Percentiles rank a stretch among this genome's conserved stretches.
These are phyloP conservation scores for Calephelis perditalis DNA, from an alignment of 2,888 invertebrate species.

Conservation along the genomic window DNA sequence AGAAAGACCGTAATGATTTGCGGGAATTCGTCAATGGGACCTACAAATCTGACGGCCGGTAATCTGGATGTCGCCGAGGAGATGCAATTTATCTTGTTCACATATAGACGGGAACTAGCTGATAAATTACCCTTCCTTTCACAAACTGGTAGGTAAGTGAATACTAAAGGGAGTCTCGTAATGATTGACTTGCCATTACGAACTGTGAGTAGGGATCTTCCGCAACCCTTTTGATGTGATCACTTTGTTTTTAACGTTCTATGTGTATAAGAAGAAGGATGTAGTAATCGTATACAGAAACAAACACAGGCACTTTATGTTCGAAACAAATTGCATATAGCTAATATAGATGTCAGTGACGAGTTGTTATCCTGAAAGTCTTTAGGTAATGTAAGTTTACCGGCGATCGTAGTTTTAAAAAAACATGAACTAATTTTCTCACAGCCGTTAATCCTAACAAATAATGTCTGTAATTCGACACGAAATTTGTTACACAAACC, in stretches of 20 bases:
- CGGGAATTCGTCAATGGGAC: neutral
- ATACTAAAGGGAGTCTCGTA: too few relatives aligned
- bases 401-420: neutral
- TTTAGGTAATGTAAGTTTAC: neutral
- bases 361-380: neutral
- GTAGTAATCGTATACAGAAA: neutral
- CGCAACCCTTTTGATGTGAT: neutral
- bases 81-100: too few relatives aligned
- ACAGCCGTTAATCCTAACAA: slow-evolving; percentile 31
- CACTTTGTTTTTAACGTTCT: neutral
- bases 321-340: neutral
- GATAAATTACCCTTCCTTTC: slow-evolving; percentile 39
- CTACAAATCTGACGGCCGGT: neutral
- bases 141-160: slow-evolving; percentile 31
- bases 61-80: neutral
- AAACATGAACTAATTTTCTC: slow-evolving; percentile 28
- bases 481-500: slow-evolving; percentile 41
- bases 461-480: too few relatives aligned
- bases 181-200: too few relatives aligned
- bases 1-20: neutral
- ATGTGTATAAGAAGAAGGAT: neutral
- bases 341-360: neutral
- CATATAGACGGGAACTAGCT: neutral
- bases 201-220: too few relatives aligned
- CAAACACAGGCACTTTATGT: neutral